Evolutionary conservation across 2,797 vertebrate genomes (phyloP), one percentile per base, ranked within the genome.

Genomic region (Coracias cyanogaster): DNA sequence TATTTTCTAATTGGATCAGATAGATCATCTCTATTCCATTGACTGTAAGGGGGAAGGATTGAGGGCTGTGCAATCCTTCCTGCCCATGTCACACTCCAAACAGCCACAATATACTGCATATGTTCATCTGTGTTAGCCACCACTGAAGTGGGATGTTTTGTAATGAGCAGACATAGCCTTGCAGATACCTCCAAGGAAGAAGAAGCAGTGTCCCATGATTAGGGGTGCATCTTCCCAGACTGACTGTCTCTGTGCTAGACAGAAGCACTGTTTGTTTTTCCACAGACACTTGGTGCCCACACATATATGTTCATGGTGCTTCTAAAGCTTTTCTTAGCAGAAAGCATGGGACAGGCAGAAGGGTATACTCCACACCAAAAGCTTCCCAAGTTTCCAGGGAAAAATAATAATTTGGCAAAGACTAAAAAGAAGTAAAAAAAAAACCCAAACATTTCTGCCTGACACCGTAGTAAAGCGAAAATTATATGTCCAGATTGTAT

Each of bases 61-160:
- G 2, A 52, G 13, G 28, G 16, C 37, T 72, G 41, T 39, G 31
- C n/a, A 72, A 29, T 67, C 13, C 60, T 60, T 71, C 35, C 20
- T 78, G 45, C 11, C 28, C 29, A n/a, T 0, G 0, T 4, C 20
- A 10, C 19, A 4, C 21, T 77, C 45, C 19, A 10, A 66, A 81
- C 7, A 70, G 20, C 14, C 48, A 26, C 20, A 43, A 10, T 4
- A 6, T 25, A 65, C 73, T 52, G 29, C 64, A 76, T 11, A 5
- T 17, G 21, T 43, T 85, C 16, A 0, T 80, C 39, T 82, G n/a
- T 65, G 19, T 29, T n/a, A 66, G 29, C 48, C 71, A 19, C 9
- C 35, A 87, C 60, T 78, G 52, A 80, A 72, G 64, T 55, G 74
- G 26, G 48, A 46, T 85, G 19, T 19, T 87, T 41, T n/a, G 31